These are phyloP conservation scores for Neoarius graeffei DNA, from an alignment of 2,113 vertebrate species.

Conservation along the genomic window DNA sequence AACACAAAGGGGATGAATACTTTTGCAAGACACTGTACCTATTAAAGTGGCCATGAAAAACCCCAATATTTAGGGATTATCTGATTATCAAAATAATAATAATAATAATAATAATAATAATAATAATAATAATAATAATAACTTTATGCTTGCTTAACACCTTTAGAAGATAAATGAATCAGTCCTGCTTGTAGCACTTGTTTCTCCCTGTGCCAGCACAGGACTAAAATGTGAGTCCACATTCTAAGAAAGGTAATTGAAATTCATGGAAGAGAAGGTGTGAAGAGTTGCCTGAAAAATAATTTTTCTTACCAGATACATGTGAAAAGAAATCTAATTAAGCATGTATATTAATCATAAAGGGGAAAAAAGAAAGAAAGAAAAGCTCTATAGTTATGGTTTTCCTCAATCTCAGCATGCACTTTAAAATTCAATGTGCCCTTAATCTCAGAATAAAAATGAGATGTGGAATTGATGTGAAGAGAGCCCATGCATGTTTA, in stretches of 20 bases:
- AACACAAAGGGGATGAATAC: no score
- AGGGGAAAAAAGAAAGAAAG: background rate
- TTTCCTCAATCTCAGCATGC: background rate
- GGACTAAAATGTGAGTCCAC: conserved; percentile 22
- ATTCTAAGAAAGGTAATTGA: conserved; percentile 29
- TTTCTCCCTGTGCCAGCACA: background rate
- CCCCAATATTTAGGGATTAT: no score
- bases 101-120: no score
- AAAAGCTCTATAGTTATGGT: background rate
- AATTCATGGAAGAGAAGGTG: conserved; percentile 28
- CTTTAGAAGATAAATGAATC: conserved; percentile 1
- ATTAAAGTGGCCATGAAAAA: background rate
- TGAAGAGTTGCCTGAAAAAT: conserved; percentile 27
- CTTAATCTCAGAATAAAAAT: conserved; percentile 5
- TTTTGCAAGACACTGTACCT: no score
- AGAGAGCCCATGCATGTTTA: conserved; percentile 17
- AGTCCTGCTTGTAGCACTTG: background rate
- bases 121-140: background rate
- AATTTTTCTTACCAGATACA: conserved; percentile 37
- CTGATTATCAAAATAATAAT: no score
- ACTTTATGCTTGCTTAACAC: background rate
- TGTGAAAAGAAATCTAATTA: background rate
- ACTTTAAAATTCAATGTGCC: background rate
- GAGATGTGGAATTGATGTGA: conserved; percentile 12
- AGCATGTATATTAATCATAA: background rate